These are phyloP conservation scores for Petrophora chlorosata DNA, from an alignment of 2,888 invertebrate species.

Conservation along the genomic window DNA sequence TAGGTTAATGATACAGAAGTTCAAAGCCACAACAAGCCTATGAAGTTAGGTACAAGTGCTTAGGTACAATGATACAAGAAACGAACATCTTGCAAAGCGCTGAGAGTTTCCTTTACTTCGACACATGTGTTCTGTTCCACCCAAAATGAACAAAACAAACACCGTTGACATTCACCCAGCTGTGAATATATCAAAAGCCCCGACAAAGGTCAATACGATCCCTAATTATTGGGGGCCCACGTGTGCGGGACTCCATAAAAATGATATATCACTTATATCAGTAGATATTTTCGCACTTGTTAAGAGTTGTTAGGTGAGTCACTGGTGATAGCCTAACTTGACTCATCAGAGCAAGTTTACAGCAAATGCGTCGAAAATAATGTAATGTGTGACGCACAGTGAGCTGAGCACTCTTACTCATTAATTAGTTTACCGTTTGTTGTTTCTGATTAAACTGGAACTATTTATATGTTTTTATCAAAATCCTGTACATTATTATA, in stretches of 20 bases:
- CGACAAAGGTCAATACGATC: slow-evolving; percentile 43
- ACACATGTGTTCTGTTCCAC: slow-evolving; percentile 22
- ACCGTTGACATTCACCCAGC: slow-evolving; percentile 29
- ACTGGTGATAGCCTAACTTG: slow-evolving; percentile 61
- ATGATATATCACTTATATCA: slow-evolving; percentile 20
- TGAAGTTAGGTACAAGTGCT: too few species aligned
- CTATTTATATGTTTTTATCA: slow-evolving; percentile 13
- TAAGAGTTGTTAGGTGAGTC: slow-evolving; percentile 60
- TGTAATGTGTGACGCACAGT: slow-evolving; percentile 70
- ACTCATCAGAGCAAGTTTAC: slow-evolving; percentile 62
- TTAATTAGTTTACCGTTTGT: slow-evolving; percentile 31
- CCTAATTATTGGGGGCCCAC: slow-evolving; percentile 39
- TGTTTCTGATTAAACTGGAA: slow-evolving; percentile 26
- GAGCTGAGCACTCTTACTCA: slow-evolving; percentile 21
- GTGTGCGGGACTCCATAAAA: slow-evolving; percentile 34
- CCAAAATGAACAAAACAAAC: slow-evolving; percentile 30
- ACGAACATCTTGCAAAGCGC: too few species aligned
- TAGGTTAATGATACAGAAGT: too few species aligned
- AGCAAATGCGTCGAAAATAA: slow-evolving; percentile 59
- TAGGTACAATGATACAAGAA: too few species aligned
- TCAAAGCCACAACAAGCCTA: too few species aligned
- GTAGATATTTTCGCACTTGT: slow-evolving; percentile 22
- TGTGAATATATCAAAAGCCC: slow-evolving; percentile 30
- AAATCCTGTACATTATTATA: neutral
- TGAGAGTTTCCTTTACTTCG: too few species aligned